Evolutionary conservation across 2,797 vertebrate species (phyloP).

Genomic region (Apogon talboti): DNA sequence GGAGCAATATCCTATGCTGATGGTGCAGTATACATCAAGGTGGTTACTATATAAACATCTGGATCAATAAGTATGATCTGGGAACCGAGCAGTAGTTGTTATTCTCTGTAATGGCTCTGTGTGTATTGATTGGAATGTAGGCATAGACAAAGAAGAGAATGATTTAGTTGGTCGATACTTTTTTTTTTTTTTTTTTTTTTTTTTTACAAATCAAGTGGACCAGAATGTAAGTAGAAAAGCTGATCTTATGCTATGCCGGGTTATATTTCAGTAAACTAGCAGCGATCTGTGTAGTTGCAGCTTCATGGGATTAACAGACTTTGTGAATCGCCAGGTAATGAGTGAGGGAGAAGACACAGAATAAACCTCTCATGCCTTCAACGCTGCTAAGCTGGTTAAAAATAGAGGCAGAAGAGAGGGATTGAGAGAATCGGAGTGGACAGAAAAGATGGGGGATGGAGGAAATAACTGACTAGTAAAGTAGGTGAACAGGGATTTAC

Average conservation of each 20-base stretch:
- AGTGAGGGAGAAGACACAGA: constrained; percentile 70
- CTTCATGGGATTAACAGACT: constrained; percentile 68
- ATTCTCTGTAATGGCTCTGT: constrained; percentile 42
- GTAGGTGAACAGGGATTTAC: constrained; percentile 66
- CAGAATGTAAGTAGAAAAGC: constrained; percentile 3
- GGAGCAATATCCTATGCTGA: constrained; percentile 12
- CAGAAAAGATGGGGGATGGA: constrained; percentile 55
- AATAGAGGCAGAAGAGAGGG: constrained; percentile 78
- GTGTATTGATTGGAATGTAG: constrained; percentile 42
- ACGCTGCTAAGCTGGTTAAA: constrained; percentile 79
- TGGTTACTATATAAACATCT: constrained; percentile 21
- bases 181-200: too few species aligned
- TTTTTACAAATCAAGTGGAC: neutral
- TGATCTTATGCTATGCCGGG: neutral
- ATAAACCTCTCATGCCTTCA: constrained; percentile 68
- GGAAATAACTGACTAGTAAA: constrained; percentile 54
- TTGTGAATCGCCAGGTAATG: constrained; percentile 75
- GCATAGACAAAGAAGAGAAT: constrained; percentile 9
- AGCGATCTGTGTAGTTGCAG: constrained; percentile 40
- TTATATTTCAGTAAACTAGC: constrained; percentile 38
- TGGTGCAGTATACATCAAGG: constrained; percentile 32
- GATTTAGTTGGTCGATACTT: too few species aligned
- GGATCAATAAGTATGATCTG: constrained; percentile 54
- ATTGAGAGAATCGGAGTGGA: constrained; percentile 66
- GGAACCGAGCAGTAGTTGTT: constrained; percentile 28